phyloP scores from a whole-genome alignment of 2,113 vertebrate genomes.

The Periophthalmodon schlosseri region DNA sequence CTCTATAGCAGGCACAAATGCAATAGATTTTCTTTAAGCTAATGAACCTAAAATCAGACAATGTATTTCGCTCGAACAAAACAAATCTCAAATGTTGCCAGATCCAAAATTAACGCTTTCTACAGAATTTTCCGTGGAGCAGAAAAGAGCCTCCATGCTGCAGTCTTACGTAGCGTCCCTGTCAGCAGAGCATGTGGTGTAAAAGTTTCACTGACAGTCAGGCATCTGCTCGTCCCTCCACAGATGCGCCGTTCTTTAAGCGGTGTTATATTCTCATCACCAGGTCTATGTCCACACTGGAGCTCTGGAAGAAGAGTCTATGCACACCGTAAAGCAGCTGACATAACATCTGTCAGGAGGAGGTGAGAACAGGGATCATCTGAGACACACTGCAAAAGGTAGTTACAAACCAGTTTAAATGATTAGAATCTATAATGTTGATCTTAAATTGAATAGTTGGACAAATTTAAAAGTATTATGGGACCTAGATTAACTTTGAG shows the following conservation, averaged over 20 bases:
- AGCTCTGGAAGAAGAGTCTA: not conserved
- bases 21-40: not conserved
- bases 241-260: not conserved
- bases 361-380: not conserved
- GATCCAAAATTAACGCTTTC: not conserved
- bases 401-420: too few relatives aligned
- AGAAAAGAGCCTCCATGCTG: not conserved
- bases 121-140: too few relatives aligned
- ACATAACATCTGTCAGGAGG: not conserved
- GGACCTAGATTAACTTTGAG: too few relatives aligned
- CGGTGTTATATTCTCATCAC: not conserved
- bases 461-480: too few relatives aligned
- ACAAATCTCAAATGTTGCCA: not conserved
- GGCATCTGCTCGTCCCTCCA: not conserved
- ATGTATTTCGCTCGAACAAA: not conserved
- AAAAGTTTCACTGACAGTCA: not conserved
- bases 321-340: not conserved
- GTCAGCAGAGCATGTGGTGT: not conserved
- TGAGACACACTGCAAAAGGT: not conserved
- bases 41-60: not conserved
- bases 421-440: too few relatives aligned
- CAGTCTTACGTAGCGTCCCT: not conserved
- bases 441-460: too few relatives aligned
- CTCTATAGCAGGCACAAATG: too few relatives aligned
- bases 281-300: not conserved